phyloP scores from a whole-genome alignment of 2,797 vertebrate genomes.

The Heterohyrax brucei region DNA sequence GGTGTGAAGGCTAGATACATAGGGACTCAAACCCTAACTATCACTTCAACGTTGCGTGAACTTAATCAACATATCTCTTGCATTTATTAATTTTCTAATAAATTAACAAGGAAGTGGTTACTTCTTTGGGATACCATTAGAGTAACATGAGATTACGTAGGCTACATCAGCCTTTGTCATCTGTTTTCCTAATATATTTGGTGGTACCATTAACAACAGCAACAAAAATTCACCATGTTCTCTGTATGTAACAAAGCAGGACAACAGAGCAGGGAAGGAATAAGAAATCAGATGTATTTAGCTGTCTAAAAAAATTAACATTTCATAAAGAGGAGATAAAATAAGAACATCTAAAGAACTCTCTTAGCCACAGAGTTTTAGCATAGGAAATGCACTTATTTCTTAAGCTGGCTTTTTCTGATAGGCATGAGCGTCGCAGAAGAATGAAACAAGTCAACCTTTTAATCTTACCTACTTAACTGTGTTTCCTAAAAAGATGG shows the following conservation, averaged over 20 bases:
- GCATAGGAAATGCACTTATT: constrained; percentile 33
- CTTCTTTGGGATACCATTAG: neutral
- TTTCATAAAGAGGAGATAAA: constrained; percentile 48
- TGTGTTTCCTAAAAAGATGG: neutral
- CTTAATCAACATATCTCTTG: neutral
- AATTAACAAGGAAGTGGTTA: neutral
- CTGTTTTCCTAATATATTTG: neutral
- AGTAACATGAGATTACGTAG: constrained; percentile 6
- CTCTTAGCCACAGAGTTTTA: neutral
- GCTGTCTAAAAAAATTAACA: neutral
- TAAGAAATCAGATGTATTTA: constrained; percentile 9
- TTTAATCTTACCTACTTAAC: neutral
- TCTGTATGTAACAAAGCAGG: neutral
- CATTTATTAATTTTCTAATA: neutral
- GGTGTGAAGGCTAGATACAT: neutral
- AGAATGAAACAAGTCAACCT: neutral
- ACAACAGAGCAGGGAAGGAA: constrained; percentile 35
- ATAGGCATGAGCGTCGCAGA: neutral
- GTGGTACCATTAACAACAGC: constrained; percentile 26
- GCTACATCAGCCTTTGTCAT: neutral
- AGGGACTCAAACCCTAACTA: neutral
- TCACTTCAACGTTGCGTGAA: neutral
- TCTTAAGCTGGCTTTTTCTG: neutral
- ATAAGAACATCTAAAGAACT: neutral
- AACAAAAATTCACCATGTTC: constrained; percentile 14